phyloP scores from a whole-genome alignment of 2,888 invertebrate genomes.

The Onchidella celtica region DNA sequence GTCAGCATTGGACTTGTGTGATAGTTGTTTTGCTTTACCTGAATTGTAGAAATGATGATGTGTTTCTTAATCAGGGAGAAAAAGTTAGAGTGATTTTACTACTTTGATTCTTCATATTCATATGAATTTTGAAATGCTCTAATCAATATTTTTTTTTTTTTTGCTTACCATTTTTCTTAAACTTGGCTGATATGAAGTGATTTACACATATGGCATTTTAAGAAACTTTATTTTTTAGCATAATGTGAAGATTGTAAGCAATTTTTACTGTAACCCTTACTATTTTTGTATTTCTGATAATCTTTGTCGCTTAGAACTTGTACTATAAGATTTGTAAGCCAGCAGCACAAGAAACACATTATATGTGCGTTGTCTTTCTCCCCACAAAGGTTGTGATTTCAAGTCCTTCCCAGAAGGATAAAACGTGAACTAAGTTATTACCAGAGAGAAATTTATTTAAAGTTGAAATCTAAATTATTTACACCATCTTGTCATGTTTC shows the following conservation, averaged over 20 bases:
- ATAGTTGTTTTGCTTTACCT: no score
- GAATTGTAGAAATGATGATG: no score
- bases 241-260: constrained; percentile 26
- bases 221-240: constrained; percentile 13
- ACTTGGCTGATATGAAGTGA: neutral
- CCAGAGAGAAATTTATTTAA: constrained; percentile 18
- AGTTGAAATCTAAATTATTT: constrained; percentile 37
- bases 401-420: constrained; percentile 10
- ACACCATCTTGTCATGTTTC: constrained; percentile 11
- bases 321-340: constrained; percentile 16
- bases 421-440: constrained; percentile 32
- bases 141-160: neutral
- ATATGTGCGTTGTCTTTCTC: constrained; percentile 39
- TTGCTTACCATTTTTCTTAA: neutral
- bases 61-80: neutral
- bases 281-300: constrained; percentile 24
- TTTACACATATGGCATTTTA: neutral
- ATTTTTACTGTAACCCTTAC: constrained; percentile 25
- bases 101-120: neutral
- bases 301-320: constrained; percentile 17
- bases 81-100: neutral
- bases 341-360: constrained; percentile 24
- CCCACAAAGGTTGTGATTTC: constrained; percentile 42
- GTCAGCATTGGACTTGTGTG: no score
- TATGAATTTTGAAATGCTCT: no score